Base-by-base conservation (phyloP, 2,797 vertebrate species). In the Liparis tanakae region DNA sequence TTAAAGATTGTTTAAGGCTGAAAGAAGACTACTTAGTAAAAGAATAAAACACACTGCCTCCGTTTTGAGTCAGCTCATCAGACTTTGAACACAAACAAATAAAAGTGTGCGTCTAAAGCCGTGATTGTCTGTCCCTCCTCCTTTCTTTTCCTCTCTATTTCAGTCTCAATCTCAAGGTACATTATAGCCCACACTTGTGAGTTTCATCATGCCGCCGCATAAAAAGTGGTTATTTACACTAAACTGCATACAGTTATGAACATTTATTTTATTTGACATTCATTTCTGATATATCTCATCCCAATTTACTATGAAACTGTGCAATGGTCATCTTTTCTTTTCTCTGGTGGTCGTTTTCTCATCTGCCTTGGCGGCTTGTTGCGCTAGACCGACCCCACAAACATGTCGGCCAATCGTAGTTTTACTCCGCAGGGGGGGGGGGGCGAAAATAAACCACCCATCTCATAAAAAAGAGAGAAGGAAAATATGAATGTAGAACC, bases 161-260 rank as follows among this genome's bases (percentile, higher is more conserved):
- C 80, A 70, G 53, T 70, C 77, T 83, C 80, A 85, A 85, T 90
- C 87, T 89, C 81, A 90, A 88, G 86, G 81, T 68, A 50, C 41
- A 63, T 89, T 84, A 87, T 76, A 61, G 57, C 46, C 62, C 61
- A 69, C 60, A 74, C 73, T 76, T 33, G 22, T 61, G 70, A 73
- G 72, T 81, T 87, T 84, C 70, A 83, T 80, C 74, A 68, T 65
- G 63, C 54, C 0, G 13, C 67, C 3, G 15, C 67, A 76, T 80
- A 82, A 84, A 65, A 82, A 70, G 55, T 51, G 60, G 80, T 82
- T 80, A 80, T 82, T 74, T 85, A 80, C 74, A 74, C 62, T 68
- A 41, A 74, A 72, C 48, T 69, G 76, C 69, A 70, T 43, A 53
- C 54, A 69, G 75, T 66, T 74, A 74, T 75, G 72, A 65, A 62